Evolutionary conservation across 2,113 vertebrate species (phyloP).

Genomic region (Phyllostomus discolor): DNA sequence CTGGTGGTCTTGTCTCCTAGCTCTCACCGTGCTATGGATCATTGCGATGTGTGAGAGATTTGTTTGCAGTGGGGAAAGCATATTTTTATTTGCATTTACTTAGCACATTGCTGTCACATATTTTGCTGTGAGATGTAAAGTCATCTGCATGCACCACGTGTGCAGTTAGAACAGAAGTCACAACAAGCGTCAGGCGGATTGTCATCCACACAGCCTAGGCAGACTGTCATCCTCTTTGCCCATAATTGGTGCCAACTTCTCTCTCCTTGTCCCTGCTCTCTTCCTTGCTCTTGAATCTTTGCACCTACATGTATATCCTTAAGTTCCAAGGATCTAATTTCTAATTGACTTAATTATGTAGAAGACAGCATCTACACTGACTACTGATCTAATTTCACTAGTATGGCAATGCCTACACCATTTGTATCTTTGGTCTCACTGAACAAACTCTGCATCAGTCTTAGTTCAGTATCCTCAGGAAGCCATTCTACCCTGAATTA

Average conservation of each 20-base stretch:
- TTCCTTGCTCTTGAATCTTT: neutral
- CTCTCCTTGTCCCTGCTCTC: neutral
- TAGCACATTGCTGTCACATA: constrained; percentile 72
- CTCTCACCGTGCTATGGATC: constrained; percentile 55
- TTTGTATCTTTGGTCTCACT: neutral
- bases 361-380: neutral
- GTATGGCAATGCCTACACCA: neutral
- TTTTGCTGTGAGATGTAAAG: constrained; percentile 75
- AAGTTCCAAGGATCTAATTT: neutral
- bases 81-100: constrained; percentile 78
- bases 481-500: neutral
- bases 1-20: neutral
- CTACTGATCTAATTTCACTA: neutral
- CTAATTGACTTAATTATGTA: neutral
- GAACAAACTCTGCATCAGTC: neutral
- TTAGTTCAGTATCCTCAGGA: neutral
- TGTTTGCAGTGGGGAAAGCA: constrained; percentile 74
- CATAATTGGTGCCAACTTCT: neutral
- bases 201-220: constrained; percentile 69
- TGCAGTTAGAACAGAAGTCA: constrained; percentile 67
- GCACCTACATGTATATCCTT: neutral
- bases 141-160: constrained; percentile 71
- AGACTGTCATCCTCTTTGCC: constrained; percentile 62
- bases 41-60: constrained; percentile 51
- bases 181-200: constrained; percentile 68